phyloP scores from a whole-genome alignment of 2,113 vertebrate species.

The Colaptes auratus region DNA sequence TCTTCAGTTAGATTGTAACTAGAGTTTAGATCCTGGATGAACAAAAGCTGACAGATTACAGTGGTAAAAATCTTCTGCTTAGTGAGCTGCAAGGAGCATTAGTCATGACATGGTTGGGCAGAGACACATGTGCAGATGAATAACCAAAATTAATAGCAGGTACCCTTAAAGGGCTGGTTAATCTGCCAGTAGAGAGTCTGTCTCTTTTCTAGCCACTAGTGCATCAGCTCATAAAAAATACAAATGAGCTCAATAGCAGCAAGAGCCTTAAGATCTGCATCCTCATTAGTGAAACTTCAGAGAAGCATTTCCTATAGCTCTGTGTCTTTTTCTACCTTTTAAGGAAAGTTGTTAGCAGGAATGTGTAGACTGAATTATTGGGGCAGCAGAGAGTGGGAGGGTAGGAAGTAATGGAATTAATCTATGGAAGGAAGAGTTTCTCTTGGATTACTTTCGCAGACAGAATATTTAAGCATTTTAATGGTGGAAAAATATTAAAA shows the following conservation, averaged over 20 bases:
- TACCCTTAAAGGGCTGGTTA: slow-evolving; percentile 61
- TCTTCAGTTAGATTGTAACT: neutral
- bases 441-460: neutral
- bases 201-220: slow-evolving; percentile 65
- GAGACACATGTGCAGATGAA: slow-evolving; percentile 68
- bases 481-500: neutral
- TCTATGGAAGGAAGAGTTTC: neutral
- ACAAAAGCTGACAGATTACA: slow-evolving; percentile 11
- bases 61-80: slow-evolving; percentile 11
- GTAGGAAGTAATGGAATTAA: neutral
- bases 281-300: slow-evolving; percentile 69
- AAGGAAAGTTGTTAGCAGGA: slow-evolving; percentile 22
- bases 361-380: neutral
- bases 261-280: slow-evolving; percentile 63
- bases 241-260: slow-evolving; percentile 69
- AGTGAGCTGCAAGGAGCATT: slow-evolving; percentile 42
- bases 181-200: slow-evolving; percentile 71
- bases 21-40: neutral
- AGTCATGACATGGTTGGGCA: slow-evolving; percentile 45
- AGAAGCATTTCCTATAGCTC: slow-evolving; percentile 55
- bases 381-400: neutral
- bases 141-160: slow-evolving; percentile 64
- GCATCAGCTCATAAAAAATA: slow-evolving; percentile 74
- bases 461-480: neutral
- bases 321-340: slow-evolving; percentile 32